These are phyloP conservation scores for Limnephilus lunatus DNA, from an alignment of 2,888 invertebrate species.

Conservation along the genomic window DNA sequence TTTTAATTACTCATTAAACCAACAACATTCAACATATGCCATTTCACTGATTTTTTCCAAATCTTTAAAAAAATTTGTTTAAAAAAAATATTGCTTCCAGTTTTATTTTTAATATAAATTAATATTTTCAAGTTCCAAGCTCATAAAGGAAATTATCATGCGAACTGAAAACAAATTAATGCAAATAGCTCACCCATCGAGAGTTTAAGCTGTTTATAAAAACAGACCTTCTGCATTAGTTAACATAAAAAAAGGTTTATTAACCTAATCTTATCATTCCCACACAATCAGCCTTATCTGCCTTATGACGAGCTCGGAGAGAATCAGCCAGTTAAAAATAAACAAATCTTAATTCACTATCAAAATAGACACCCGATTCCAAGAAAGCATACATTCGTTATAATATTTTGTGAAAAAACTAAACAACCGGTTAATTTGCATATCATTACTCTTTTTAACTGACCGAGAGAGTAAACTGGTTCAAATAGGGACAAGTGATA, in stretches of 20 bases:
- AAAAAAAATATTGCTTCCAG: too few relatives aligned
- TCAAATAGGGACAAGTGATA: neutral
- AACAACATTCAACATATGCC: too few relatives aligned
- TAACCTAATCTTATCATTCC: neutral
- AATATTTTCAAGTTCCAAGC: too few relatives aligned
- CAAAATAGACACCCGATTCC: slow-evolving; percentile 14
- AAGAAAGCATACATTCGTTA: neutral
- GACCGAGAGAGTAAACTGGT: neutral
- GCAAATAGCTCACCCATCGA: too few relatives aligned
- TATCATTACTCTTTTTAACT: neutral
- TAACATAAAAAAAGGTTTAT: too few relatives aligned
- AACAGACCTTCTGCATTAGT: neutral
- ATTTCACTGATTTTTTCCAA: too few relatives aligned
- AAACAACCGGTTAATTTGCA: neutral
- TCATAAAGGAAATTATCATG: too few relatives aligned
- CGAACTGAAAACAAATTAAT: neutral
- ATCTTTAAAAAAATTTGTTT: too few relatives aligned
- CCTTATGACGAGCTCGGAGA: neutral
- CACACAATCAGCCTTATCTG: neutral
- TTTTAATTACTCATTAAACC: too few relatives aligned
- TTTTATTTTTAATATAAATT: too few relatives aligned
- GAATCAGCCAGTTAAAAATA: neutral
- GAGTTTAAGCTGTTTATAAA: neutral
- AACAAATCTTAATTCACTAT: slow-evolving; percentile 17
- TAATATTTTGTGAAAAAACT: slow-evolving; percentile 15